A percentile compares a stretch with the other conserved stretches of the same genome.
phyloP scores from a whole-genome alignment of 1,140 invertebrate species.

The Coboldia fuscipes region DNA sequence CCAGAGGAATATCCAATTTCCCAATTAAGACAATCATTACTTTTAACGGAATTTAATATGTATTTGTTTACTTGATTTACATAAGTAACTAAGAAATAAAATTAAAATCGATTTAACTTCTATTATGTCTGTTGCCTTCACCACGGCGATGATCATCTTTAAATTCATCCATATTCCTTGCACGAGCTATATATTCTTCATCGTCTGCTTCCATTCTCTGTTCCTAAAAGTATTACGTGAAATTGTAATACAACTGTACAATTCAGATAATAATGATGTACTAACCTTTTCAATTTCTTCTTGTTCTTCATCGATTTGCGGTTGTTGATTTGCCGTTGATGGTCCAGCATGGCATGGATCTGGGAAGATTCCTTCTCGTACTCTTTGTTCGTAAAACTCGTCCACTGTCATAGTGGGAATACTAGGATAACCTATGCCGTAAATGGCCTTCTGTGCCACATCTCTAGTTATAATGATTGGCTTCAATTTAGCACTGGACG shows the following conservation, averaged over 20 bases:
- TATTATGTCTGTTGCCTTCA: constrained; percentile 70
- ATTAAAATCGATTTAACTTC: too few relatives aligned
- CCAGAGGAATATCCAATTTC: too few relatives aligned
- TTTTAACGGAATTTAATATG: too few relatives aligned
- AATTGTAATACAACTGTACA: background rate
- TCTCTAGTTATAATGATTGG: constrained; percentile 87
- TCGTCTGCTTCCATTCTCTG: constrained; percentile 51
- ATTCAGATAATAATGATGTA: background rate
- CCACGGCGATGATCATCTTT: constrained; percentile 76
- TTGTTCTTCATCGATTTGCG: constrained; percentile 23
- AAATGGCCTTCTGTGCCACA: constrained; percentile 77
- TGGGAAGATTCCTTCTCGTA: constrained; percentile 49
- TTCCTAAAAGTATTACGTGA: constrained; percentile 22
- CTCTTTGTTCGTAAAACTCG: constrained; percentile 85
- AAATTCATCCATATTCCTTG: constrained; percentile 70
- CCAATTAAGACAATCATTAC: too few relatives aligned
- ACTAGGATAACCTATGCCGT: constrained; percentile 84
- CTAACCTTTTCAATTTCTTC: constrained; percentile 35
- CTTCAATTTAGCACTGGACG: constrained; percentile 30
- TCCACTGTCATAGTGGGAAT: constrained; percentile 79
- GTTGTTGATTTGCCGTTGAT: constrained; percentile 14
- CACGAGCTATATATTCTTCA: constrained; percentile 37
- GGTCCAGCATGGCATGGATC: constrained; percentile 13
- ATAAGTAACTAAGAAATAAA: too few relatives aligned
- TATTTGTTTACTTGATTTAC: too few relatives aligned